Conservation (phyloP, 2,888 invertebrate genomes). For the Drosophila demipolita region DNA sequence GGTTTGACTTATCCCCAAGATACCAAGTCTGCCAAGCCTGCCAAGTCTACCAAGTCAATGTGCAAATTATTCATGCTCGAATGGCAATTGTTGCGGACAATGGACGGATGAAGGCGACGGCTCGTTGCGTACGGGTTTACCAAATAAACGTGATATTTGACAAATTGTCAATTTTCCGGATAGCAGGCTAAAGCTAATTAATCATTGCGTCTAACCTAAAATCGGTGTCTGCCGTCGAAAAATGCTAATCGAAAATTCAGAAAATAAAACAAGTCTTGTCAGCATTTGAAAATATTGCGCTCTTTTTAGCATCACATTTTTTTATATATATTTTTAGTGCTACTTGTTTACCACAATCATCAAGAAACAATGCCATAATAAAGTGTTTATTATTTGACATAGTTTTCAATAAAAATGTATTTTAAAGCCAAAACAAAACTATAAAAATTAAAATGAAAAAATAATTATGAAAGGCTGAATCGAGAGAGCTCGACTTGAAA, state of each 20-base stretch:
- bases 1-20: slow-evolving; percentile 8
- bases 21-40: background rate
- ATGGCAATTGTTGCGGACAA: slow-evolving; percentile 19
- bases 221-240: slow-evolving; percentile 57
- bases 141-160: slow-evolving; percentile 51
- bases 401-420: background rate
- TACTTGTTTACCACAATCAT: background rate
- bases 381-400: background rate
- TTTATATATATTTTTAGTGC: background rate
- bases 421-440: background rate
- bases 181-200: slow-evolving; percentile 58
- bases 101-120: background rate
- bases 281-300: background rate
- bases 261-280: slow-evolving; percentile 11
- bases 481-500: background rate
- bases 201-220: slow-evolving; percentile 48
- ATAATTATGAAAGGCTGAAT: background rate
- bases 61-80: slow-evolving; percentile 56
- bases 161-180: slow-evolving; percentile 41
- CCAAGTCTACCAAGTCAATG: slow-evolving; percentile 15
- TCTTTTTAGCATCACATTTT: background rate
- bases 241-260: slow-evolving; percentile 58
- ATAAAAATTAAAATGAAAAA: background rate
- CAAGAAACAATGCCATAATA: background rate
- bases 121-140: background rate